Percentiles rank a stretch among this genome's conserved stretches.
phyloP scores from a whole-genome alignment of 2,888 invertebrate genomes.

The Drosophila diplacantha region DNA sequence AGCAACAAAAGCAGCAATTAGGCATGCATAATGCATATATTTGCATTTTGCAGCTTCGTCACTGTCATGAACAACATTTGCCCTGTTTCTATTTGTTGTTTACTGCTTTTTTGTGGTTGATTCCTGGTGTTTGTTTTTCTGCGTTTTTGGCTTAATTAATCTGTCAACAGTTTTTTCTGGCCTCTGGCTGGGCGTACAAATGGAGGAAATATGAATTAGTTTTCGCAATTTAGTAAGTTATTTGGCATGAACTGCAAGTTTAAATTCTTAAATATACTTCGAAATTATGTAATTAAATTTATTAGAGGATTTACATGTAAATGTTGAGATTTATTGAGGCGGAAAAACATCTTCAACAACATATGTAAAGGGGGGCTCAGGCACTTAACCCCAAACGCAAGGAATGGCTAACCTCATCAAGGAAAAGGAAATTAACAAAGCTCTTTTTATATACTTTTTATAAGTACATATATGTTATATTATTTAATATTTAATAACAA shows the following conservation, averaged over 20 bases:
- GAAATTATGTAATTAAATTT: conserved; percentile 11
- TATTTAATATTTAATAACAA: not conserved
- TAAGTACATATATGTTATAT: too few species aligned
- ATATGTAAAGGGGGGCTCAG: too few species aligned
- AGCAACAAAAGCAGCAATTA: conserved; percentile 46
- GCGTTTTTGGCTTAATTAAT: conserved; percentile 48
- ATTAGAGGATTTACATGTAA: not conserved
- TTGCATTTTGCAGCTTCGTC: conserved; percentile 36
- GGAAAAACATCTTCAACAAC: not conserved
- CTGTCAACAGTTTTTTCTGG: conserved; percentile 27
- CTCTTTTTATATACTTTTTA: too few species aligned
- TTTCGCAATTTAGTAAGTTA: conserved; percentile 31
- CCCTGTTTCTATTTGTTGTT: conserved; percentile 10
- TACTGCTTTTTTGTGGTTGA: not conserved
- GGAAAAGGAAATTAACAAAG: too few species aligned
- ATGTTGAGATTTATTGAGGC: not conserved
- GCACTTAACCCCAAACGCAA: too few species aligned
- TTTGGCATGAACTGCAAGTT: conserved; percentile 21
- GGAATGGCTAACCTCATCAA: too few species aligned
- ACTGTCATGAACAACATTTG: conserved; percentile 25
- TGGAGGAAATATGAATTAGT: not conserved
- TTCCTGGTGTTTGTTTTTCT: conserved; percentile 1
- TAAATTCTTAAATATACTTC: conserved; percentile 32
- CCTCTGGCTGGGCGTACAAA: not conserved
- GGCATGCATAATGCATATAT: conserved; percentile 41